A percentile compares a stretch with the other conserved stretches of the same genome.
phyloP scores from a whole-genome alignment of 1,140 invertebrate species.

The Brachionus plicatilis region DNA sequence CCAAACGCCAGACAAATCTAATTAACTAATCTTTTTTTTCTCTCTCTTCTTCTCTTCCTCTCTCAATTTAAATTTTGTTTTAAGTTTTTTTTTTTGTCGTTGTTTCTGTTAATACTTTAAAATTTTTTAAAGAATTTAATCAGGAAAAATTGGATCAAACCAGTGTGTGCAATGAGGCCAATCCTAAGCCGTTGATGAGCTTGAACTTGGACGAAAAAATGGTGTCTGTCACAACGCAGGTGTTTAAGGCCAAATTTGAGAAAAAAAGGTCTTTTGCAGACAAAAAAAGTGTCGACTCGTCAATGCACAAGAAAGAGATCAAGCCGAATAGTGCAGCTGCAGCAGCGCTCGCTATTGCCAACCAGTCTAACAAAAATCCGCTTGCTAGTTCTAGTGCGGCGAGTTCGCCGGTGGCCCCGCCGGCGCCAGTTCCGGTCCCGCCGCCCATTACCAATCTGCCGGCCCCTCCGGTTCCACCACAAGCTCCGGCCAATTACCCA shows the following conservation, averaged over 20 bases:
- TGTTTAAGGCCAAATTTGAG: not conserved
- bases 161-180: not conserved
- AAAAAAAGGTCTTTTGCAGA: not conserved
- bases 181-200: not conserved
- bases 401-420: not conserved
- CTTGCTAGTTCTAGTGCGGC: not conserved
- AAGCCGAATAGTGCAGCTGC: slow-evolving; percentile 30
- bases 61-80: not conserved
- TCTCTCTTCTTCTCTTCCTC: not conserved
- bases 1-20: not conserved
- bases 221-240: not conserved
- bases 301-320: not conserved
- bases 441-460: not conserved
- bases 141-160: not conserved
- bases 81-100: not conserved
- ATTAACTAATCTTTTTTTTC: not conserved
- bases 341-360: slow-evolving; percentile 7
- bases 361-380: slow-evolving; percentile 2
- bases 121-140: slow-evolving; percentile 1
- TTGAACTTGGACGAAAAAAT: not conserved
- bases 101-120: not conserved
- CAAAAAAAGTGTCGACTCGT: not conserved
- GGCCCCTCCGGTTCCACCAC: not conserved
- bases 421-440: not conserved
- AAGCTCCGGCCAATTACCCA: not conserved